These are phyloP conservation scores for Zaprionus kolodkinae DNA, from an alignment of 1,140 invertebrate species.

Conservation along the genomic window DNA sequence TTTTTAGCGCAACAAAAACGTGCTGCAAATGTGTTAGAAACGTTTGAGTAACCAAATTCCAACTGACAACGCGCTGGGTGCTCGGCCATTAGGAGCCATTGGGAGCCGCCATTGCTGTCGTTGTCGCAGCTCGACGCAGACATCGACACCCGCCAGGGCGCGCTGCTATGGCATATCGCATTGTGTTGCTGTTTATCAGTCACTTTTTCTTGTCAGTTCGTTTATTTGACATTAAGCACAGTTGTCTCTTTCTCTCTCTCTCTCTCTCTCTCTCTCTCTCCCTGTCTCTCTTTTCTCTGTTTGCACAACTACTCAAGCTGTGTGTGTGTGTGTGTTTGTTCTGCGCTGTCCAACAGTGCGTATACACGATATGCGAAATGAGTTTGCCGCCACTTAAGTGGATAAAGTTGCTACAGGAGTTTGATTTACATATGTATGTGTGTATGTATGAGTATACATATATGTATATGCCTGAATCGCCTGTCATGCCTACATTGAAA, in stretches of 20 bases:
- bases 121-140: background rate
- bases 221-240: constrained; percentile 15
- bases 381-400: constrained; percentile 41
- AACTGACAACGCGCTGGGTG: constrained; percentile 50
- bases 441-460: too few relatives aligned
- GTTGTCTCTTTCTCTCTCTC: constrained; percentile 5
- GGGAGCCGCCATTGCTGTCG: background rate
- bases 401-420: constrained; percentile 16
- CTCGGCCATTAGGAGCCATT: constrained; percentile 29
- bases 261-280: constrained; percentile 26
- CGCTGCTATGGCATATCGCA: background rate
- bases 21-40: constrained; percentile 52
- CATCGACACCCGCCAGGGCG: constrained; percentile 9
- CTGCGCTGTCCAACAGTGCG: constrained; percentile 41
- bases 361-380: constrained; percentile 59
- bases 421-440: constrained; percentile 14
- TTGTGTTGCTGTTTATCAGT: constrained; percentile 26
- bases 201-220: constrained; percentile 26
- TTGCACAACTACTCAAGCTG: constrained; percentile 13
- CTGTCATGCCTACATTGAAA: background rate
- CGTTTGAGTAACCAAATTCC: constrained; percentile 76
- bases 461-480: background rate
- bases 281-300: constrained; percentile 20
- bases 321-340: background rate
- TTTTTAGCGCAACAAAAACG: constrained; percentile 60